Evolutionary conservation across 2,888 invertebrate genomes (phyloP).

Genomic region (Liodrosophila aerea): DNA sequence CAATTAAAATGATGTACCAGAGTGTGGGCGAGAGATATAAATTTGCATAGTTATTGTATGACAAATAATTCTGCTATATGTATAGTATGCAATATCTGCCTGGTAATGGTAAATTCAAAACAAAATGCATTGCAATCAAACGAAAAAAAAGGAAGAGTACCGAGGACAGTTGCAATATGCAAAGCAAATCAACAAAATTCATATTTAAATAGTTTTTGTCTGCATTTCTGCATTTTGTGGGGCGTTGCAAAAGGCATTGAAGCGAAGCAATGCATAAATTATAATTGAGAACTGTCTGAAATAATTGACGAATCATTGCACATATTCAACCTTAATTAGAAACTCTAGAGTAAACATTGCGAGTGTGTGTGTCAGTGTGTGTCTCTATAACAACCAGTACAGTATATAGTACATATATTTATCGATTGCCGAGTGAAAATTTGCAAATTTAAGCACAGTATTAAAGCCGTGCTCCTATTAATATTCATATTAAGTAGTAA

Average conservation of each 20-base stretch:
- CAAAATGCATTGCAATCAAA: not conserved
- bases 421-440: too few species aligned
- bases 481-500: too few species aligned
- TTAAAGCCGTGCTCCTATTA: too few species aligned
- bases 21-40: not conserved
- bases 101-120: constrained; percentile 22
- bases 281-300: constrained; percentile 13
- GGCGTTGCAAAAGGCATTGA: not conserved
- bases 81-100: not conserved
- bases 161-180: not conserved
- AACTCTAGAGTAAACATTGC: not conserved
- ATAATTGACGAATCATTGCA: constrained; percentile 2
- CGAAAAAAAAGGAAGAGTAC: not conserved
- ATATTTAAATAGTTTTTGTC: constrained; percentile 40
- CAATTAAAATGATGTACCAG: constrained; percentile 32
- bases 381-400: too few species aligned
- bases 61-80: not conserved
- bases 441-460: too few species aligned
- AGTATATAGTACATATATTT: too few species aligned
- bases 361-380: not conserved
- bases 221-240: constrained; percentile 10
- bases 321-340: not conserved
- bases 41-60: constrained; percentile 53
- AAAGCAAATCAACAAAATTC: constrained; percentile 27
- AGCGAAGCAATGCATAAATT: constrained; percentile 32